Conservation (phyloP, 2,113 vertebrate species). For the Bos taurus region DNA sequence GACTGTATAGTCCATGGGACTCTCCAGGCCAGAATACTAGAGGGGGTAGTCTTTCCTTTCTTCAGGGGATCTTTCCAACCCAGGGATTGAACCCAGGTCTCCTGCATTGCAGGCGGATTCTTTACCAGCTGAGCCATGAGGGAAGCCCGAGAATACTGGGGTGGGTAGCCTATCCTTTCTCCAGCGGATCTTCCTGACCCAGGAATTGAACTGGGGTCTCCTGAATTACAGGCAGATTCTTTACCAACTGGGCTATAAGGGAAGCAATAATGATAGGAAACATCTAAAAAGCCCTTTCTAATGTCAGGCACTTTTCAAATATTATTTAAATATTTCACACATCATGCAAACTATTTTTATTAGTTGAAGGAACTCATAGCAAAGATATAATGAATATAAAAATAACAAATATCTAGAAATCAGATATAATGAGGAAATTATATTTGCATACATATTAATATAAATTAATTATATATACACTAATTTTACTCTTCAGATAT, state of each 20-base stretch:
- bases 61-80: neutral
- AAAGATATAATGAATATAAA: neutral
- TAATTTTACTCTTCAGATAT: neutral
- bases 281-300: neutral
- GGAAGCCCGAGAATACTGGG: neutral
- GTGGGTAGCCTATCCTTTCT: neutral
- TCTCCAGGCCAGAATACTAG: neutral
- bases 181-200: neutral
- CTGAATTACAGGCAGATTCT: neutral
- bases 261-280: neutral
- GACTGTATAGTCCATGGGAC: neutral
- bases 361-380: neutral
- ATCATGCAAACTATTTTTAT: neutral
- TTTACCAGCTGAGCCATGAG: neutral
- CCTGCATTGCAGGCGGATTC: neutral
- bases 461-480: neutral
- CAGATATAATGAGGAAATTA: neutral
- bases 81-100: neutral
- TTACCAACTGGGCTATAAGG: neutral
- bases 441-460: neutral
- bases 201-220: neutral
- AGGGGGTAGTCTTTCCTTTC: neutral
- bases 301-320: neutral
- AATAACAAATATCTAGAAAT: neutral
- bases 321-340: neutral